Conservation (phyloP, 2,888 invertebrate genomes). For the Gnatocerus cornutus region DNA sequence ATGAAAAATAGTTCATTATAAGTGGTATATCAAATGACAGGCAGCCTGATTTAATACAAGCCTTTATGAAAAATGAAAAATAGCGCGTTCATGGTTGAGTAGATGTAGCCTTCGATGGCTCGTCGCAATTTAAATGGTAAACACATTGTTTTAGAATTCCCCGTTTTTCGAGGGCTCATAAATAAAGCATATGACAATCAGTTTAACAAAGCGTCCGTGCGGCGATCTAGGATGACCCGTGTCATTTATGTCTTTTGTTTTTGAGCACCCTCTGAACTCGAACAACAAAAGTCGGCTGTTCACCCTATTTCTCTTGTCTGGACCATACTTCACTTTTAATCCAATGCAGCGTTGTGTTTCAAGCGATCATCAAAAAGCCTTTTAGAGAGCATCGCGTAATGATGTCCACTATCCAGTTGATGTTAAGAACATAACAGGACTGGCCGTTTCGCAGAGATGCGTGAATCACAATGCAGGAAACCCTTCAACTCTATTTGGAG, state of each 20-base stretch:
- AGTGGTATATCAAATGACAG: constrained; percentile 2
- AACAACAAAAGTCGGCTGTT: constrained; percentile 64
- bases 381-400: constrained; percentile 45
- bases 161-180: constrained; percentile 64
- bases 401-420: constrained; percentile 48
- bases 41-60: background rate
- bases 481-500: constrained; percentile 66
- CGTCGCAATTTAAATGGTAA: constrained; percentile 46
- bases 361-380: constrained; percentile 46
- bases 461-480: constrained; percentile 64
- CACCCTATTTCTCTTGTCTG: constrained; percentile 60
- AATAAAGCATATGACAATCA: constrained; percentile 71
- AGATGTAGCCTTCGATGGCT: constrained; percentile 16
- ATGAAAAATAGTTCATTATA: no score
- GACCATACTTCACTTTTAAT: constrained; percentile 65
- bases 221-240: constrained; percentile 66
- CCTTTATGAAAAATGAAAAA: constrained; percentile 18
- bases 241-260: constrained; percentile 69
- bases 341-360: constrained; percentile 60
- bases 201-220: constrained; percentile 65
- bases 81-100: constrained; percentile 10
- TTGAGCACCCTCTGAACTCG: constrained; percentile 67
- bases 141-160: constrained; percentile 52
- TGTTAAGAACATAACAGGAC: constrained; percentile 48
- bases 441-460: constrained; percentile 44